phyloP scores from a whole-genome alignment of 2,797 vertebrate species.

The Chrysocyon brachyurus region DNA sequence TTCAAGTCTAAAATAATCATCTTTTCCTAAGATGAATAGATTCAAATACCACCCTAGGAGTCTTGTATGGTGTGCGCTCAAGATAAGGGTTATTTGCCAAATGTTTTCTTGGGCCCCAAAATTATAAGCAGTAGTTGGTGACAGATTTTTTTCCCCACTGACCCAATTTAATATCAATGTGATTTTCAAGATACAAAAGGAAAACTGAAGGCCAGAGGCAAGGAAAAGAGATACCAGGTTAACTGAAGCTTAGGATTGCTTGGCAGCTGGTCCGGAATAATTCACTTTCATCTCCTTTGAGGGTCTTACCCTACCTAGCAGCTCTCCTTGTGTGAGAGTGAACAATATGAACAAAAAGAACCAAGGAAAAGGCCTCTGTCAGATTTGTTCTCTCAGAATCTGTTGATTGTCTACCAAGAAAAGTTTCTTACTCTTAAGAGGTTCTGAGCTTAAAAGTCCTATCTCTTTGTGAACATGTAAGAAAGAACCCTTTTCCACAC shows the following conservation, averaged over 20 bases:
- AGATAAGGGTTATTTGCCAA: neutral
- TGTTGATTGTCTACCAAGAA: conserved; percentile 58
- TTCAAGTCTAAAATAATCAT: conserved; percentile 42
- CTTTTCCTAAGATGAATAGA: conserved; percentile 11
- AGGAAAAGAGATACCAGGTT: neutral
- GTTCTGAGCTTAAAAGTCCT: conserved; percentile 52
- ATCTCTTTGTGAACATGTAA: conserved; percentile 12
- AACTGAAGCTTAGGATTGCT: neutral
- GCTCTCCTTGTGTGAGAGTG: neutral
- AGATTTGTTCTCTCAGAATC: conserved; percentile 29
- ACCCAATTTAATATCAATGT: conserved; percentile 13
- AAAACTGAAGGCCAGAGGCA: neutral
- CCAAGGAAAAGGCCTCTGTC: neutral
- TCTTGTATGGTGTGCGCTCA: neutral
- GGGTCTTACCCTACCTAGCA: neutral
- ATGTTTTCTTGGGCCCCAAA: conserved; percentile 8
- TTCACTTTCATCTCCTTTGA: neutral
- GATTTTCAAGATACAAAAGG: conserved; percentile 41
- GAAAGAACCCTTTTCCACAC: neutral
- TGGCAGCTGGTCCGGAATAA: neutral
- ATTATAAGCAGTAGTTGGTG: neutral
- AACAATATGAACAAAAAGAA: conserved; percentile 38
- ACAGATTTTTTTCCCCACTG: conserved; percentile 3
- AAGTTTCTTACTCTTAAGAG: conserved; percentile 58
- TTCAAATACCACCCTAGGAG: neutral